phyloP scores from a whole-genome alignment of 1,140 invertebrate species.

The Stenopsyche tienmushanensis region DNA sequence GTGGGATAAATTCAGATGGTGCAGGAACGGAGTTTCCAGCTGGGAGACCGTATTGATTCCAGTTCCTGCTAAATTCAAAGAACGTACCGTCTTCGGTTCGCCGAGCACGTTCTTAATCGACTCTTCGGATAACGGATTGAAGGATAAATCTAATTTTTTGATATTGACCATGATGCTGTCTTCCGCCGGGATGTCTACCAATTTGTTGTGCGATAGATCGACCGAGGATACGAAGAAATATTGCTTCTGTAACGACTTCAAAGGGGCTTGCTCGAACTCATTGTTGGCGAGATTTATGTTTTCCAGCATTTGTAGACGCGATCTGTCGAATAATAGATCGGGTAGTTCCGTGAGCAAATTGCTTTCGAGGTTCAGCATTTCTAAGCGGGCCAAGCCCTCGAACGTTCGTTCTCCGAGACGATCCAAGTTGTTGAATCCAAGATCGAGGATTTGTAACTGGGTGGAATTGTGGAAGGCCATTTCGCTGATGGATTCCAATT shows the following conservation, averaged over 20 bases:
- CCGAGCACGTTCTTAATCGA: conserved; percentile 75
- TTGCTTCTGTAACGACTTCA: conserved; percentile 77
- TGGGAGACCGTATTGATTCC: conserved; percentile 67
- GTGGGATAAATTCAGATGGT: conserved; percentile 75
- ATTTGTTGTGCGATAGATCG: conserved; percentile 76
- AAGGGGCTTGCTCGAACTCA: conserved; percentile 74
- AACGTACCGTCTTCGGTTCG: conserved; percentile 84
- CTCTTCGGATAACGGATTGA: conserved; percentile 75
- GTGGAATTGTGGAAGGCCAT: conserved; percentile 89
- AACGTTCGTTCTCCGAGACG: conserved; percentile 76
- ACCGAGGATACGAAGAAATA: conserved; percentile 77
- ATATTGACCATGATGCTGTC: conserved; percentile 84
- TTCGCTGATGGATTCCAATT: conserved; percentile 78
- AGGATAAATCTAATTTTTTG: conserved; percentile 82
- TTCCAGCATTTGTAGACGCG: conserved; percentile 75
- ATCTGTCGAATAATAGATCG: conserved; percentile 80
- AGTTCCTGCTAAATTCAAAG: conserved; percentile 78
- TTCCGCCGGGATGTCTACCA: conserved; percentile 77
- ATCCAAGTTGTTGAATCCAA: conserved; percentile 75
- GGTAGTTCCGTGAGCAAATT: conserved; percentile 76
- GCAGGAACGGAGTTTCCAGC: conserved; percentile 85
- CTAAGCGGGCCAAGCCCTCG: conserved; percentile 75
- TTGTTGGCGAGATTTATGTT: conserved; percentile 79
- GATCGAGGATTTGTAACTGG: conserved; percentile 77
- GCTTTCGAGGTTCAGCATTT: conserved; percentile 71